Evolutionary conservation across 2,888 invertebrate species (phyloP).

Genomic region (Apodemia duryi): DNA sequence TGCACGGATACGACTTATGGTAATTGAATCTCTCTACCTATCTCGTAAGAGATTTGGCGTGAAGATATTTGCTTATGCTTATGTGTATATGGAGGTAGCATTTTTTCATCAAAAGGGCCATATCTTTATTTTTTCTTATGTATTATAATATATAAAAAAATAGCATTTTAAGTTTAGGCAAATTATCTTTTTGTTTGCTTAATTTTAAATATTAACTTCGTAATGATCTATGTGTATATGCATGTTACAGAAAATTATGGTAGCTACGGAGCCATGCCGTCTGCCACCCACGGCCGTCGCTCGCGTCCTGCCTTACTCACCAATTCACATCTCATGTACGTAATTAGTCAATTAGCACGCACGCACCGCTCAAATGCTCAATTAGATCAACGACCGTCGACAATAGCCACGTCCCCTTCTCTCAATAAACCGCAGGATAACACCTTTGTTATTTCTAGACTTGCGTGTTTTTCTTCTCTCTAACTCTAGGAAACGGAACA

Average conservation of each 20-base stretch:
- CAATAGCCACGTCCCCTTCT: constrained; percentile 57
- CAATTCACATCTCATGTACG: constrained; percentile 67
- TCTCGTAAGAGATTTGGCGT: too few species aligned
- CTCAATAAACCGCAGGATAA: constrained; percentile 51
- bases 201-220: too few species aligned
- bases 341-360: constrained; percentile 77
- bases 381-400: constrained; percentile 71
- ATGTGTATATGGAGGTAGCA: too few species aligned
- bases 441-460: constrained; percentile 29
- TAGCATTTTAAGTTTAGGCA: too few species aligned
- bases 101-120: too few species aligned
- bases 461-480: constrained; percentile 6
- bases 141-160: too few species aligned
- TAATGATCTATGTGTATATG: background rate
- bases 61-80: too few species aligned
- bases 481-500: background rate
- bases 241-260: constrained; percentile 19
- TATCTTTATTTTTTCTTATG: too few species aligned
- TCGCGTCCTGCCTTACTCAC: constrained; percentile 71
- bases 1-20: too few species aligned
- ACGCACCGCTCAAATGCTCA: constrained; percentile 76
- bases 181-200: too few species aligned
- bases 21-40: too few species aligned
- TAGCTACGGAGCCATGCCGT: constrained; percentile 68
- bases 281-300: constrained; percentile 69